These are phyloP conservation scores for Conistra vaccinii DNA, from an alignment of 2,888 invertebrate species.

Conservation along the genomic window DNA sequence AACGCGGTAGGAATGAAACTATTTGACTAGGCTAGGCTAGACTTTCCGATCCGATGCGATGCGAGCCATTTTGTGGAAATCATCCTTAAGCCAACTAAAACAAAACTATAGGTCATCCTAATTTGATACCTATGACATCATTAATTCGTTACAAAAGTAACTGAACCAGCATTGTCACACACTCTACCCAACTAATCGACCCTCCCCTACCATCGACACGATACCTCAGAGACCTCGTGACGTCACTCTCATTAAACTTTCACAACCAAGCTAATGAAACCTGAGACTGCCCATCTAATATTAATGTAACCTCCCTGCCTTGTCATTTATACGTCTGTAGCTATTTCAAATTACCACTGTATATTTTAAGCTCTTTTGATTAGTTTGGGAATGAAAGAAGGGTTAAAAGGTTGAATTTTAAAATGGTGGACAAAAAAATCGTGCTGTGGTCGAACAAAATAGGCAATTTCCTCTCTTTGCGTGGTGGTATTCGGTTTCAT, in stretches of 20 bases:
- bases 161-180: not conserved
- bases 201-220: conserved; percentile 12
- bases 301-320: conserved; percentile 63
- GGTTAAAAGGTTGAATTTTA: not conserved
- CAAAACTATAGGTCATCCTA: no score
- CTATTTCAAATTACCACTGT: conserved; percentile 48
- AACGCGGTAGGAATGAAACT: no score
- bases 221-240: conserved; percentile 21
- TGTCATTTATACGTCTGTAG: conserved; percentile 55
- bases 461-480: not conserved
- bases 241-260: conserved; percentile 74
- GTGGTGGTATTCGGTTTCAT: not conserved
- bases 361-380: conserved; percentile 42
- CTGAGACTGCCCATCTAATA: conserved; percentile 69
- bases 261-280: conserved; percentile 74
- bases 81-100: no score
- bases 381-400: not conserved
- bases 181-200: conserved; percentile 4
- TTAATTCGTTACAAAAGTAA: not conserved
- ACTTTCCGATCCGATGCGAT: no score
- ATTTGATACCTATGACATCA: not conserved
- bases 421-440: no score
- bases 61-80: no score
- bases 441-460: no score
- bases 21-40: no score